These are phyloP conservation scores for Melanotaenia trifasciata DNA, from an alignment of 2,797 vertebrate genomes.

Conservation along the genomic window DNA sequence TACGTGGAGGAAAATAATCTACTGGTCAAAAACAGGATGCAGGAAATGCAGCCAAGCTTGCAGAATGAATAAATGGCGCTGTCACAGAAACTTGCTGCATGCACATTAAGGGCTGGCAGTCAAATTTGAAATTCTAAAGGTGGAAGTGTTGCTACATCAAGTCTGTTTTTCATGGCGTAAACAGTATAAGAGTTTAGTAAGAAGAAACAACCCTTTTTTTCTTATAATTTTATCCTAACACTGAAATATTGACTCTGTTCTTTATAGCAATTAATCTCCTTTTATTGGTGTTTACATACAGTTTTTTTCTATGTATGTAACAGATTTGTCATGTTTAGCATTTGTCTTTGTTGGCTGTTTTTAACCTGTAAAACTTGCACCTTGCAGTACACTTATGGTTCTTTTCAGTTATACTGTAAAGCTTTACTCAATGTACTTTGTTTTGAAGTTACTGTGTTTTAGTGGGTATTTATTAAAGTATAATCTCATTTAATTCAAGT, in stretches of 20 bases:
- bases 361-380: neutral
- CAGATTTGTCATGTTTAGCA: too few species aligned
- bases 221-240: neutral
- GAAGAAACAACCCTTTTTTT: neutral
- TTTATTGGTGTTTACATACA: neutral
- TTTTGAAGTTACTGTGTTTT: neutral
- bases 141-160: neutral
- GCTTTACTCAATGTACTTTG: neutral
- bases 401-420: neutral
- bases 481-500: neutral
- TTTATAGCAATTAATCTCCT: neutral
- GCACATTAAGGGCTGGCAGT: slow-evolving; percentile 1
- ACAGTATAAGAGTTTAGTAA: neutral
- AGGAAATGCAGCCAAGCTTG: slow-evolving; percentile 6
- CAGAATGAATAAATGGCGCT: neutral
- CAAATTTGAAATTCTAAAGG: slow-evolving; percentile 10
- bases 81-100: slow-evolving; percentile 8
- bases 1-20: slow-evolving; percentile 41
- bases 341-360: too few species aligned
- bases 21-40: neutral
- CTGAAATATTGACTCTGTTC: neutral
- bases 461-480: neutral
- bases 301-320: neutral
- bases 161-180: neutral
- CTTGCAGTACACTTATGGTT: too few species aligned